These are phyloP conservation scores for Neria commutata DNA, from an alignment of 2,888 invertebrate genomes.

Conservation along the genomic window DNA sequence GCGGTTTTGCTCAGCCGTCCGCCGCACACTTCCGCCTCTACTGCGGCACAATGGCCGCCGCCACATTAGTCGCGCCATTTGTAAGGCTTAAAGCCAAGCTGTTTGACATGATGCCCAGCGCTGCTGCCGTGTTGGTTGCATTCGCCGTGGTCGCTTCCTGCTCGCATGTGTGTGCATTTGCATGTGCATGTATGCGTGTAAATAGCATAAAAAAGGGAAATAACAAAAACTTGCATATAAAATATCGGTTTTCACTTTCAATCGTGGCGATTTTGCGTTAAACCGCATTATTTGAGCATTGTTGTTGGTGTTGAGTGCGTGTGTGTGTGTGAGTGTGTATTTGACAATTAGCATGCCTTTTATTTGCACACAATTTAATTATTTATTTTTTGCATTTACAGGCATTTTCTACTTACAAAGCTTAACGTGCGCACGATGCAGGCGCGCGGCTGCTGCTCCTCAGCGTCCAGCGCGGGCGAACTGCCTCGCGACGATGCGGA, in stretches of 20 bases:
- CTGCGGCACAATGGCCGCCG: conserved; percentile 44
- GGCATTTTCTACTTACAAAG: conserved; percentile 59
- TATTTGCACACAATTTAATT: conserved; percentile 20
- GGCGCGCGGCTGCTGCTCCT: conserved; percentile 45
- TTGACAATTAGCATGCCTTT: neutral
- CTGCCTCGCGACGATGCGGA: conserved; percentile 60
- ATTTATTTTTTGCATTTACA: conserved; percentile 1
- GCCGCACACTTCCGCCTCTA: conserved; percentile 24
- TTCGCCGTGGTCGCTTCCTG: conserved; percentile 39
- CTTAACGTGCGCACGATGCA: conserved; percentile 61
- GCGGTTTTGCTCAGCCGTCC: neutral
- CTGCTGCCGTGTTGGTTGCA: conserved; percentile 34
- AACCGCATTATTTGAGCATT: neutral
- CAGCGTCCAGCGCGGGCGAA: conserved; percentile 54
- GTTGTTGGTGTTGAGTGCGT: neutral
- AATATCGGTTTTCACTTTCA: conserved; percentile 9
- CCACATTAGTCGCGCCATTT: conserved; percentile 48
- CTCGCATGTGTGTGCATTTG: conserved; percentile 26
- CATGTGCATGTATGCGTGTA: conserved; percentile 20
- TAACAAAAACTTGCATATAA: neutral
- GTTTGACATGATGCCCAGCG: conserved; percentile 49
- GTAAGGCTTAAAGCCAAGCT: conserved; percentile 54
- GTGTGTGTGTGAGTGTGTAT: neutral
- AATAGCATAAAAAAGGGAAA: conserved; percentile 11
- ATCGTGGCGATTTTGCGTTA: too few relatives aligned